A percentile compares a stretch with the other conserved stretches of the same genome.
Evolutionary conservation across 2,113 vertebrate genomes (phyloP).

Genomic region (Elephantulus edwardii): DNA sequence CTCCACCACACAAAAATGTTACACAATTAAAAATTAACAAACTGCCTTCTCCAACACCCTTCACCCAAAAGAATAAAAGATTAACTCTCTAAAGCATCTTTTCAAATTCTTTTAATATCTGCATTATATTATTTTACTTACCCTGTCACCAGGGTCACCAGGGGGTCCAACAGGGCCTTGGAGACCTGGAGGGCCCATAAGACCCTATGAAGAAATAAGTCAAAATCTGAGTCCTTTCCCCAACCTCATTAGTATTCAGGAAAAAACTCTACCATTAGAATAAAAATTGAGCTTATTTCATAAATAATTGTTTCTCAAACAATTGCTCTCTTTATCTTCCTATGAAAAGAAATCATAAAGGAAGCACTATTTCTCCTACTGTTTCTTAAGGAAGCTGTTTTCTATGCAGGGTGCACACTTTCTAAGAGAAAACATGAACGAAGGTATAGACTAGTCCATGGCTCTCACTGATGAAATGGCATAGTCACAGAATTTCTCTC

Average conservation of each 20-base stretch:
- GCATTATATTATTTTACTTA: constrained; percentile 81
- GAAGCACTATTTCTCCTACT: background rate
- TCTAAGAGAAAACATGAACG: constrained; percentile 8
- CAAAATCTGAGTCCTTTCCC: constrained; percentile 10
- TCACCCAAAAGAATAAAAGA: background rate
- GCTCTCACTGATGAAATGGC: background rate
- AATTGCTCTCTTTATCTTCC: background rate
- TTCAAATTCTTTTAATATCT: background rate
- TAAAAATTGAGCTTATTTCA: constrained; percentile 11
- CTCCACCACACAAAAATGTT: background rate
- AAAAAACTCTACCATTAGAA: background rate
- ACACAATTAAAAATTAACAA: background rate
- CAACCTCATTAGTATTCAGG: background rate
- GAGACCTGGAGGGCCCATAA: constrained; percentile 93
- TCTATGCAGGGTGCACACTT: background rate
- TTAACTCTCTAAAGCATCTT: background rate
- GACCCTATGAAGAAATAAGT: constrained; percentile 87
- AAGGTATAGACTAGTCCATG: background rate
- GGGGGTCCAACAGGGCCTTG: constrained; percentile 92
- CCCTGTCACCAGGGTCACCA: constrained; percentile 96
- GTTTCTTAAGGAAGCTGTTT: background rate
- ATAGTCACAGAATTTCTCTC: background rate
- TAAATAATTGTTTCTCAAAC: background rate
- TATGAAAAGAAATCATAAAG: constrained; percentile 6
- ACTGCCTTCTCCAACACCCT: no score